phyloP scores from a whole-genome alignment of 2,113 vertebrate species.

The Electrona antarctica region DNA sequence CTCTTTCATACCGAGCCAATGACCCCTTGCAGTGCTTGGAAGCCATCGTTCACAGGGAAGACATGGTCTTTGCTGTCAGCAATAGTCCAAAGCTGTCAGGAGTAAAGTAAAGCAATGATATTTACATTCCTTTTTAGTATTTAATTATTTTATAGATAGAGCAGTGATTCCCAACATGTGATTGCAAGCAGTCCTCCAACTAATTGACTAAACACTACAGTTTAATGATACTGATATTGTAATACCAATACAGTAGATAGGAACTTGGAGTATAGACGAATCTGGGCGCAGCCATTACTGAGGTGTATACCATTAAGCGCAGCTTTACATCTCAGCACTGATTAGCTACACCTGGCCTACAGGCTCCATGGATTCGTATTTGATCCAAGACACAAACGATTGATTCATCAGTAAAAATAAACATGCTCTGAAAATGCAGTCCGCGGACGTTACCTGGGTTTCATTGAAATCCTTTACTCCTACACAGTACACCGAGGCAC shows the following conservation, averaged over 20 bases:
- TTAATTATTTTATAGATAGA: no score
- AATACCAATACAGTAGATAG: neutral
- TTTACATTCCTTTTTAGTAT: no score
- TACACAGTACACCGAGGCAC: conserved; percentile 95
- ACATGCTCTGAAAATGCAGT: neutral
- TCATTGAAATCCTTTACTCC: conserved; percentile 99
- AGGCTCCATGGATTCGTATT: no score
- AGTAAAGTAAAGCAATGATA: neutral
- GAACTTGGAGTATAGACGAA: no score
- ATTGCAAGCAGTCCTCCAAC: no score
- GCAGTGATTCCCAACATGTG: neutral
- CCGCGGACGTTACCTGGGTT: conserved; percentile 85
- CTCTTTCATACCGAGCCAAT: conserved; percentile 90
- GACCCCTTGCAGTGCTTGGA: conserved; percentile 93
- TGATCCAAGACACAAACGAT: no score
- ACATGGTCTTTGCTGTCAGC: conserved; percentile 96
- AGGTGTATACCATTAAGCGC: no score
- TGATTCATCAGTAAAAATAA: neutral
- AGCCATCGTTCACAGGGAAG: conserved; percentile 96
- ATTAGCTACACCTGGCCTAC: no score
- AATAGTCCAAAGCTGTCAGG: conserved; percentile 90
- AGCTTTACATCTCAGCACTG: no score
- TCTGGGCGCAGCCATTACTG: no score
- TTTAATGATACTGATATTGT: neutral
- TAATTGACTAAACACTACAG: neutral